Conservation (phyloP, 1,140 invertebrate species). For the Aricia agestis region DNA sequence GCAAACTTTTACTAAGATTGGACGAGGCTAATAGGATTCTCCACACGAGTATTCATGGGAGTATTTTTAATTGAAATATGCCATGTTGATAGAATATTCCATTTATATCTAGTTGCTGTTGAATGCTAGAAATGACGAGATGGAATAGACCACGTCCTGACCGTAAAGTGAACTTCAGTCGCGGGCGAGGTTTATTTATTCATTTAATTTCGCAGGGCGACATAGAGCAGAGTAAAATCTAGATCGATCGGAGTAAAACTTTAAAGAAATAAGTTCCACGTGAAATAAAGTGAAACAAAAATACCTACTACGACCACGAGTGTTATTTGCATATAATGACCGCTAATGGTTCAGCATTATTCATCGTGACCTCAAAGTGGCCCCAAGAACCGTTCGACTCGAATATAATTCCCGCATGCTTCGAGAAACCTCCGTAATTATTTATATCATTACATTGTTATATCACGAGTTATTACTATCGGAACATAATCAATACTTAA, state of each 20-base stretch:
- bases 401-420: conserved; percentile 35
- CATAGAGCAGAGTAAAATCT: too few species aligned
- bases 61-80: too few species aligned
- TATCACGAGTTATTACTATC: not conserved
- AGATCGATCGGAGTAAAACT: too few species aligned
- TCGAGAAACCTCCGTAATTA: conserved; percentile 10
- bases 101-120: too few species aligned
- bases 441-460: not conserved
- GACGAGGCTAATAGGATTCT: not conserved
- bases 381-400: conserved; percentile 57
- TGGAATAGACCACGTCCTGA: too few species aligned
- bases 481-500: too few species aligned
- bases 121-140: too few species aligned
- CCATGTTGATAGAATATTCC: too few species aligned
- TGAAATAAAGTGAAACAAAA: not conserved
- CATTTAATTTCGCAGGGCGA: too few species aligned
- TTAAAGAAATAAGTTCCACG: too few species aligned
- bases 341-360: conserved; percentile 64
- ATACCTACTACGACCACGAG: not conserved
- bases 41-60: not conserved
- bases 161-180: too few species aligned
- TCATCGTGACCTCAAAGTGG: conserved; percentile 65
- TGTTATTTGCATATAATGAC: conserved; percentile 74
- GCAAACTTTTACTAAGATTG: conserved; percentile 12
- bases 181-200: too few species aligned